Evolutionary conservation across 2,113 vertebrate species (phyloP), one percentile per base, ranked within the genome.

Genomic region (Coturnix japonica): DNA sequence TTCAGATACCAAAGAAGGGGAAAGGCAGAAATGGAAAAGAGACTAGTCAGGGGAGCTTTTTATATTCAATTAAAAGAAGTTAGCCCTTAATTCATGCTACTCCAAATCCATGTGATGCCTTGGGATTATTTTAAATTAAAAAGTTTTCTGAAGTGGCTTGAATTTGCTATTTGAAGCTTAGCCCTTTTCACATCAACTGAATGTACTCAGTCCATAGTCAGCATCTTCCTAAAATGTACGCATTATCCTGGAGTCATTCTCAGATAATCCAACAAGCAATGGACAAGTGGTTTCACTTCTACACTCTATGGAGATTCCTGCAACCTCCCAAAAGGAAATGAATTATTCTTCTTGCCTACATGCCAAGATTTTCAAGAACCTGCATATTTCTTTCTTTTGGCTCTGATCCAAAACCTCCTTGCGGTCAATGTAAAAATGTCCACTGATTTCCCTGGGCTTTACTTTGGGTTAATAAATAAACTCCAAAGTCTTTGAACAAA

Each of bases 121-220:
- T 23, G 56, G 67, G 74, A 33, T 30, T 64, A n/a, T 47, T 37
- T 59, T 47, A 13, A 61, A 54, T 54, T 61, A 33, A 53, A 82
- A 93, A 71, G 20, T 43, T 80, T 82, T 51, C 81, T 87, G 44
- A 79, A 63, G 60, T 3, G 2, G 21, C 93, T 87, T 66, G 44
- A 85, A 82, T 91, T 81, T 90, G 31, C 31, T 74, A 57, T 81
- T 83, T 73, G 46, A 94, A 89, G n/a, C 80, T 90, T 85, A 74
- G 60, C 18, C 56, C 46, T 11, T 80, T 91, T 82, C 46, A 33
- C 31, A 80, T 82, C 46, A 76, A 56, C n/a, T 84, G 64, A 44
- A 72, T 25, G 75, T 47, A 30, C 13, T 91, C n/a, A 67, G 1
- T 0, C 54, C 11, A 2, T 28, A 41, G 9, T 65, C 39, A 25